A percentile compares a stretch with the other conserved stretches of the same genome.
phyloP scores from a whole-genome alignment of 2,888 invertebrate genomes.

The Syrphus vitripennis region DNA sequence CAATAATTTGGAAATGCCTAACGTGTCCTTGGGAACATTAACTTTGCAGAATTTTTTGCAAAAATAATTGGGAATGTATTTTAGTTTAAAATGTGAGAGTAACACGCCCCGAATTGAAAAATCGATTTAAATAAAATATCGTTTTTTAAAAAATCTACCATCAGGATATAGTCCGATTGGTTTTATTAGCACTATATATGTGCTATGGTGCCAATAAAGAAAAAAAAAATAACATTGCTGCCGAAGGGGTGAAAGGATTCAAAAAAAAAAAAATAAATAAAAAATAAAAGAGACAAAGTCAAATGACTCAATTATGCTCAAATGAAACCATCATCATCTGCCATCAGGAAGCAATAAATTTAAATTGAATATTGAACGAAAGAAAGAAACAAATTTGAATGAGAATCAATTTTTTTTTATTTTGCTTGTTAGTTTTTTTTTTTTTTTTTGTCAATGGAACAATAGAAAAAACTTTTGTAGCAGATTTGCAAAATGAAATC shows the following conservation, averaged over 20 bases:
- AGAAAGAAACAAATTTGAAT: constrained; percentile 56
- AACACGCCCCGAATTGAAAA: constrained; percentile 61
- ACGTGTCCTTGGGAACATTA: constrained; percentile 32
- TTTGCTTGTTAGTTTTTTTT: neutral
- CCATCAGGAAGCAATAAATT: constrained; percentile 66
- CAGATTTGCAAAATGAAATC: constrained; percentile 53
- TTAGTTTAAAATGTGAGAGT: constrained; percentile 35
- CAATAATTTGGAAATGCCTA: constrained; percentile 4
- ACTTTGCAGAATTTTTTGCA: constrained; percentile 22
- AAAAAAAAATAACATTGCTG: neutral
- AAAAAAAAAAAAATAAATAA: neutral
- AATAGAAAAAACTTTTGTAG: constrained; percentile 33
- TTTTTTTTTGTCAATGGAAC: neutral
- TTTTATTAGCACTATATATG: constrained; percentile 21
- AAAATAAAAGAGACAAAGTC: constrained; percentile 16
- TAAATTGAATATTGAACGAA: constrained; percentile 28
- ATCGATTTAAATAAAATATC: constrained; percentile 64
- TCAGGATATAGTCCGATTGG: constrained; percentile 30
- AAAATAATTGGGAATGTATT: constrained; percentile 15
- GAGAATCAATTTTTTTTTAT: constrained; percentile 13
- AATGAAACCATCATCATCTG: constrained; percentile 57
- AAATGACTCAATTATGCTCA: constrained; percentile 64
- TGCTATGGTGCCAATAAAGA: neutral
- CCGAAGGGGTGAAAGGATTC: constrained; percentile 43
- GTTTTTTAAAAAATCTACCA: constrained; percentile 4